Percentiles rank a stretch among this genome's conserved stretches.
phyloP scores from a whole-genome alignment of 2,113 vertebrate species.

The Callithrix jacchus region DNA sequence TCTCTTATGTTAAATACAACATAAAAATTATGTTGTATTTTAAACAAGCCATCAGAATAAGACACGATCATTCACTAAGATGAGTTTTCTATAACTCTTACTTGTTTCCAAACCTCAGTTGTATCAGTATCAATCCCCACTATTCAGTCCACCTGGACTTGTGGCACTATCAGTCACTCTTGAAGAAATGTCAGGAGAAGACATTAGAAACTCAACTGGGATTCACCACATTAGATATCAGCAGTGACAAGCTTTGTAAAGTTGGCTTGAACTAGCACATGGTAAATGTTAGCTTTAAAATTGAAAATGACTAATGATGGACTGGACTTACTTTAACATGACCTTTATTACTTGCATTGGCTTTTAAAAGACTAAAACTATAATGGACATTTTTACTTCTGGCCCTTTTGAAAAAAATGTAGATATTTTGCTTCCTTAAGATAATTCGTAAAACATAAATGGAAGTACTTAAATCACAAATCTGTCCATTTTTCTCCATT shows the following conservation, averaged over 20 bases:
- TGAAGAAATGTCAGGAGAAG: slow-evolving; percentile 47
- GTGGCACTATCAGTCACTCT: slow-evolving; percentile 45
- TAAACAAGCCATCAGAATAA: not conserved
- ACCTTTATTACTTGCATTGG: slow-evolving; percentile 9
- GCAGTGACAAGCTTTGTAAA: slow-evolving; percentile 49
- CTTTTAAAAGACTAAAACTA: slow-evolving; percentile 28
- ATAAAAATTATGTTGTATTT: not conserved
- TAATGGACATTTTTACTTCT: not conserved
- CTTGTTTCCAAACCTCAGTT: slow-evolving; percentile 37
- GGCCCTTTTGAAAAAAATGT: slow-evolving; percentile 2
- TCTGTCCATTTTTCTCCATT: not conserved
- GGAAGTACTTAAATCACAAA: not conserved
- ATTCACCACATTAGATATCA: not conserved
- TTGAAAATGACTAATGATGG: slow-evolving; percentile 31
- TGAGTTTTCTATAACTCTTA: not conserved
- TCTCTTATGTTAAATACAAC: not conserved
- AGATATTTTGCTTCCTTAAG: not conserved
- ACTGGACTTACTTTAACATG: not conserved
- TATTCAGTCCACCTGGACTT: not conserved
- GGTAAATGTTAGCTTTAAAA: slow-evolving; percentile 42
- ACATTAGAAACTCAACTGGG: slow-evolving; percentile 23
- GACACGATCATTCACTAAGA: not conserved
- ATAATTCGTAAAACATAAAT: not conserved
- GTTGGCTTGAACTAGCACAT: slow-evolving; percentile 29
- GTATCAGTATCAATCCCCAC: not conserved